Evolutionary conservation across 1,140 invertebrate genomes (phyloP).

Genomic region (Drosophila nikananu): DNA sequence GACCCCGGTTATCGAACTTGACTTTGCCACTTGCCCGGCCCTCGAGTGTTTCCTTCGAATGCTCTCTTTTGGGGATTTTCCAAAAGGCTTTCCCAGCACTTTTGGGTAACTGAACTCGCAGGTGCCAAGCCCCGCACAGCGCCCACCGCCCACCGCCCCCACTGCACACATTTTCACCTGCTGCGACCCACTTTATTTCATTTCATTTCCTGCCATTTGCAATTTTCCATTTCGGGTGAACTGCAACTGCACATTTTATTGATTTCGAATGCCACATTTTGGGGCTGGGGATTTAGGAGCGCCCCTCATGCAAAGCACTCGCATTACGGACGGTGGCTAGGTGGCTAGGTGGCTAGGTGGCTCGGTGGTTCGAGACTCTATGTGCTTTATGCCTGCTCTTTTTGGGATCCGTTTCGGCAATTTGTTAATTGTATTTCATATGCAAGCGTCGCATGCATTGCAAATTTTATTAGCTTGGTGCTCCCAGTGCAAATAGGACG

Average conservation of each 20-base stretch:
- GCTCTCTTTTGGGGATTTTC: constrained; percentile 7
- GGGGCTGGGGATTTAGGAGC: constrained; percentile 1
- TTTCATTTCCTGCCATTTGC: constrained; percentile 61
- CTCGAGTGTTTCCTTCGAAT: constrained; percentile 4
- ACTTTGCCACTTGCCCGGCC: constrained; percentile 32
- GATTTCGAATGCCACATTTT: constrained; percentile 59
- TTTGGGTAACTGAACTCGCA: constrained; percentile 39
- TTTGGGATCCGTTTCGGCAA: constrained; percentile 33
- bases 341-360: neutral
- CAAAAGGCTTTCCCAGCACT: constrained; percentile 8
- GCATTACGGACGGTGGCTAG: neutral
- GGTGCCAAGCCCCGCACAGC: neutral
- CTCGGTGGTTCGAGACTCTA: neutral
- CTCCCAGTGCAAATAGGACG: constrained; percentile 43
- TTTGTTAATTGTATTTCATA: constrained; percentile 74
- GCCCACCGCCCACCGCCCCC: too few species aligned
- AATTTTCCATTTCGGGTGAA: constrained; percentile 54
- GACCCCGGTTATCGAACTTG: constrained; percentile 32
- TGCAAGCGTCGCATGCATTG: constrained; percentile 56
- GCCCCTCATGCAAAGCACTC: constrained; percentile 1
- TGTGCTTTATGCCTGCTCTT: constrained; percentile 9
- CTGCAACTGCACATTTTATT: constrained; percentile 60
- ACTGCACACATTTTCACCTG: neutral
- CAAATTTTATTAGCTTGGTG: constrained; percentile 57
- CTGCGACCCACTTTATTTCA: constrained; percentile 43